phyloP scores from a whole-genome alignment of 1,140 invertebrate species.

The Drosophila orosa region DNA sequence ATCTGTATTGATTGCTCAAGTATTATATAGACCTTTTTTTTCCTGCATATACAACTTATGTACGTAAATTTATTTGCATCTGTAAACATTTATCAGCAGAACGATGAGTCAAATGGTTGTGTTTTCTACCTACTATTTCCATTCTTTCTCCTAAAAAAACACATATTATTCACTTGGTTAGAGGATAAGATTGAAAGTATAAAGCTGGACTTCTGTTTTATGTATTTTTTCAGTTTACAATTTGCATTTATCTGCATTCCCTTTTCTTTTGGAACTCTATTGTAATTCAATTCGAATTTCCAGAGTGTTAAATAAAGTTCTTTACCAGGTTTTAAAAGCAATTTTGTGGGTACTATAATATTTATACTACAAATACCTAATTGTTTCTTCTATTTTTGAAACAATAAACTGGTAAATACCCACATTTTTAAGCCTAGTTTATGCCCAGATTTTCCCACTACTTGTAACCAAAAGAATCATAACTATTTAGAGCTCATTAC shows the following conservation, averaged over 20 bases:
- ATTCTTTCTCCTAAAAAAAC: neutral
- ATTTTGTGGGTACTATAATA: neutral
- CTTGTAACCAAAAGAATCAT: neutral
- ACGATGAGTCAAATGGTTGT: slow-evolving; percentile 9
- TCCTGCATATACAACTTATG: neutral
- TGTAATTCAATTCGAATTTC: slow-evolving; percentile 1
- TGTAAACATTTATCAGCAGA: slow-evolving; percentile 17
- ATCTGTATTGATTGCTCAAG: neutral
- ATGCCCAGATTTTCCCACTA: neutral
- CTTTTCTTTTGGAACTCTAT: neutral
- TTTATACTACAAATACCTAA: too few species aligned
- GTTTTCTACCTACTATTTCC: too few species aligned
- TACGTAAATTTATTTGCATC: slow-evolving; percentile 9
- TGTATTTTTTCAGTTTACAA: slow-evolving; percentile 5
- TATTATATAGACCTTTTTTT: too few species aligned
- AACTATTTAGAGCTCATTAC: slow-evolving; percentile 10
- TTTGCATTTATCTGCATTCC: neutral
- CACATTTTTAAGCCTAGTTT: neutral
- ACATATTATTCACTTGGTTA: neutral
- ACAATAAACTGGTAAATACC: too few species aligned
- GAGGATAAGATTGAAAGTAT: neutral
- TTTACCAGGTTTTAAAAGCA: neutral
- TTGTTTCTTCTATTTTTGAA: neutral
- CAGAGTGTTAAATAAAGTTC: neutral
- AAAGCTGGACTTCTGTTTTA: neutral